phyloP scores from a whole-genome alignment of 2,797 vertebrate species.

The Picus viridis region DNA sequence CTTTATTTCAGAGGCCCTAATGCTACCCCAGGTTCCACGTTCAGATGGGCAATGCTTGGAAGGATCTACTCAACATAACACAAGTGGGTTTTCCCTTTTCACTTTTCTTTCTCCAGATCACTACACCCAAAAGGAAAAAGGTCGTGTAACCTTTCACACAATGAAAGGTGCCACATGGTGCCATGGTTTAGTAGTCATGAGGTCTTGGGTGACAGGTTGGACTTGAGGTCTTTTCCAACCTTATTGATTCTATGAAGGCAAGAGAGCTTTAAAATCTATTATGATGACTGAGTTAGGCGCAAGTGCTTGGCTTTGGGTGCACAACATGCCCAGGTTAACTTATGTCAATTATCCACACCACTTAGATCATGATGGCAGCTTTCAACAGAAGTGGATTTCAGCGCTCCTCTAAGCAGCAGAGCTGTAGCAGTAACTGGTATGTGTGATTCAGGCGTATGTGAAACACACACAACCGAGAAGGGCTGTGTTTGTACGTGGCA shows the following conservation, averaged over 20 bases:
- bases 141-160: background rate
- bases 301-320: background rate
- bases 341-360: background rate
- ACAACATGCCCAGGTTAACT: background rate
- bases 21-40: background rate
- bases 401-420: background rate
- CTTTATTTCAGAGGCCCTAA: background rate
- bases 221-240: no score
- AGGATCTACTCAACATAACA: background rate
- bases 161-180: no score
- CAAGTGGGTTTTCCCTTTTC: background rate
- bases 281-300: background rate
- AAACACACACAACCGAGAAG: background rate
- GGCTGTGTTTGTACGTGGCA: background rate
- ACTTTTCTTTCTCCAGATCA: background rate
- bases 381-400: background rate
- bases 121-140: background rate
- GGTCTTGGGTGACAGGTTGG: no score
- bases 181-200: no score
- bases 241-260: background rate
- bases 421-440: background rate
- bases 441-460: background rate
- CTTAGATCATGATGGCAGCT: background rate
- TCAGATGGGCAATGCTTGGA: background rate
- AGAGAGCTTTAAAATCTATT: background rate